phyloP scores from a whole-genome alignment of 1,140 invertebrate genomes.

The Zaprionus vittiger region DNA sequence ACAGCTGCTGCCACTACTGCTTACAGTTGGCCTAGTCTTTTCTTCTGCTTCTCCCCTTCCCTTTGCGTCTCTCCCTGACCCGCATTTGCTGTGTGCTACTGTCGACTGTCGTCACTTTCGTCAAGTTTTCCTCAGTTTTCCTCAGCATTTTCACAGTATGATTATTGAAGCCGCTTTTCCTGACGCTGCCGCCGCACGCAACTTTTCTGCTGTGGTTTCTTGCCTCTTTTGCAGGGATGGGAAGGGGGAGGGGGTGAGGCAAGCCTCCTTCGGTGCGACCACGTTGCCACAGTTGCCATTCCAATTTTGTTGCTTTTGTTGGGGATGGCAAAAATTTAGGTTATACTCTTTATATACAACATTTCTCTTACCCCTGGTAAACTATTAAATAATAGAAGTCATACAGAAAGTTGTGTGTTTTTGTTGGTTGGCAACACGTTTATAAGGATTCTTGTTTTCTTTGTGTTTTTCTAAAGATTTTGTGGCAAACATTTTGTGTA shows the following conservation, averaged over 20 bases:
- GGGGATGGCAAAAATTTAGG: conserved; percentile 57
- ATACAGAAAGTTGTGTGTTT: conserved; percentile 53
- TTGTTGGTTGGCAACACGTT: conserved; percentile 59
- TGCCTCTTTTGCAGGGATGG: not conserved
- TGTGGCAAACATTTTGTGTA: not conserved
- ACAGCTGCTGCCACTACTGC: conserved; percentile 25
- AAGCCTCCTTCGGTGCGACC: not conserved
- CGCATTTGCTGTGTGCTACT: not conserved
- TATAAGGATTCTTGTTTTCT: not conserved
- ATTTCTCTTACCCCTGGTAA: conserved; percentile 16
- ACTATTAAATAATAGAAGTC: conserved; percentile 63
- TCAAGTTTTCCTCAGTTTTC: conserved; percentile 63
- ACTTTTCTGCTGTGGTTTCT: conserved; percentile 40
- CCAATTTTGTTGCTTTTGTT: conserved; percentile 27
- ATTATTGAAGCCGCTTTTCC: conserved; percentile 66
- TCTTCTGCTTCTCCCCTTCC: not conserved
- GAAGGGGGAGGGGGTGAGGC: no score
- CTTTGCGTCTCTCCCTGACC: not conserved
- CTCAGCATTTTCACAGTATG: conserved; percentile 55
- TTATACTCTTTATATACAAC: conserved; percentile 43
- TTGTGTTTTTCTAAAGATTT: not conserved
- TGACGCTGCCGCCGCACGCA: conserved; percentile 49
- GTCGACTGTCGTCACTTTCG: conserved; percentile 38
- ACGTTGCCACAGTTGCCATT: conserved; percentile 44
- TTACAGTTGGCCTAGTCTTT: conserved; percentile 32